Evolutionary conservation across 2,888 invertebrate species (phyloP).

Genomic region (Ophion obscuratus): DNA sequence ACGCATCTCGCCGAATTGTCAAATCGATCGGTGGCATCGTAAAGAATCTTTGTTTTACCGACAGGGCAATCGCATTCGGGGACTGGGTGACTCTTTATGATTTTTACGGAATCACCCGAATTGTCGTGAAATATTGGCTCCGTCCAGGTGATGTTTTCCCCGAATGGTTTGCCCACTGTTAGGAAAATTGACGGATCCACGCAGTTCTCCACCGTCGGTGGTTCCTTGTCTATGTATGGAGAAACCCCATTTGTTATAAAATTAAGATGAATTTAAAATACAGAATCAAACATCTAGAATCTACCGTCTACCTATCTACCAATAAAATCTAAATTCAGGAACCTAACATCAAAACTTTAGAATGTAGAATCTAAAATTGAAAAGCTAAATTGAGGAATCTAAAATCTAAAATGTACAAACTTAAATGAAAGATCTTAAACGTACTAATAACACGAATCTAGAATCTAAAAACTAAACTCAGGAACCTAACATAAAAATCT

Average conservation of each 20-base stretch:
- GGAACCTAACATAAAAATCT: not conserved
- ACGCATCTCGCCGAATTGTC: slow-evolving; percentile 87
- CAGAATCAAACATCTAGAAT: not conserved
- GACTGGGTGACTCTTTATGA: slow-evolving; percentile 83
- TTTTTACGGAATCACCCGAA: slow-evolving; percentile 81
- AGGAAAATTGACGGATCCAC: slow-evolving; percentile 86
- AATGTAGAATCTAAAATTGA: not conserved
- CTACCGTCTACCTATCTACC: not conserved
- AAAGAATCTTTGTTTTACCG: slow-evolving; percentile 86
- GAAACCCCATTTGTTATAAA: not conserved
- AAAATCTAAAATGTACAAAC: not conserved
- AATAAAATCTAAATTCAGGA: not conserved
- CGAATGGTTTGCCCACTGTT: slow-evolving; percentile 76
- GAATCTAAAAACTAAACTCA: slow-evolving; percentile 3
- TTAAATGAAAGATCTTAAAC: not conserved
- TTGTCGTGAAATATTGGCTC: slow-evolving; percentile 87
- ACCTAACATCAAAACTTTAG: not conserved
- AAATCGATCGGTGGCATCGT: slow-evolving; percentile 86
- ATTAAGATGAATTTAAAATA: not conserved
- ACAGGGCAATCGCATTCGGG: slow-evolving; percentile 84
- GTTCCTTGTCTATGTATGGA: slow-evolving; percentile 84
- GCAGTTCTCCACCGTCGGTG: slow-evolving; percentile 87
- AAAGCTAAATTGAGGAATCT: not conserved
- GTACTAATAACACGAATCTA: not conserved
- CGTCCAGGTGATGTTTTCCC: slow-evolving; percentile 86